phyloP scores from a whole-genome alignment of 1,140 invertebrate genomes.

The Heliothis subflexa region DNA sequence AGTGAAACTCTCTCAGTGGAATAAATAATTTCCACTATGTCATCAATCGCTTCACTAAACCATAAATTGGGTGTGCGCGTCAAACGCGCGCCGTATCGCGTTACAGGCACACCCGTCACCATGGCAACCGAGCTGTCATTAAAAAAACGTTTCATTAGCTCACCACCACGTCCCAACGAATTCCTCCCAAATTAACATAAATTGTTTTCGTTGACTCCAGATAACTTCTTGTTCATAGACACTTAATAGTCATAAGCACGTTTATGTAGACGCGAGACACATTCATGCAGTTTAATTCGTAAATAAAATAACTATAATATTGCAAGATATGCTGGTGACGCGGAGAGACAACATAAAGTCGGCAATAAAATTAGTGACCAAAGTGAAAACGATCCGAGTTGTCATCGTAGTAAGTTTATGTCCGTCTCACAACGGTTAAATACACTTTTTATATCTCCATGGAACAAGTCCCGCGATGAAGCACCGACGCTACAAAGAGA shows the following conservation, averaged over 20 bases:
- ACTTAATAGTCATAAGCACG: slow-evolving; percentile 11
- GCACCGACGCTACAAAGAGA: slow-evolving; percentile 53
- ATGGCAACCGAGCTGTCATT: slow-evolving; percentile 54
- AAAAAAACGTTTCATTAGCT: slow-evolving; percentile 45
- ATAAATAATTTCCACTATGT: slow-evolving; percentile 80
- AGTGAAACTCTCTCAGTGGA: slow-evolving; percentile 61
- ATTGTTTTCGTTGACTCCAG: slow-evolving; percentile 28
- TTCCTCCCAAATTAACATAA: slow-evolving; percentile 42
- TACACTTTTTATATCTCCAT: slow-evolving; percentile 65
- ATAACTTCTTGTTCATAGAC: slow-evolving; percentile 30
- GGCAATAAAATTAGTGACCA: slow-evolving; percentile 66
- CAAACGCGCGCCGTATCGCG: slow-evolving; percentile 70
- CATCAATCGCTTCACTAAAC: slow-evolving; percentile 76
- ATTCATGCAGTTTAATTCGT: slow-evolving; percentile 20
- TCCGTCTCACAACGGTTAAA: slow-evolving; percentile 63
- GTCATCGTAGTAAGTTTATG: slow-evolving; percentile 74
- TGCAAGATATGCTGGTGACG: slow-evolving; percentile 52
- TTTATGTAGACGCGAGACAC: slow-evolving; percentile 4
- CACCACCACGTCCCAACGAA: slow-evolving; percentile 34
- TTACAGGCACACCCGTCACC: slow-evolving; percentile 68
- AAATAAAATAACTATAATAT: slow-evolving; percentile 57
- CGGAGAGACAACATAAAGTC: slow-evolving; percentile 42
- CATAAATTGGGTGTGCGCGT: slow-evolving; percentile 75
- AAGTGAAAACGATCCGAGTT: slow-evolving; percentile 73
- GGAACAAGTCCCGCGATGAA: slow-evolving; percentile 31